Conservation (phyloP, 2,113 vertebrate species). For the Athene cunicularia region DNA sequence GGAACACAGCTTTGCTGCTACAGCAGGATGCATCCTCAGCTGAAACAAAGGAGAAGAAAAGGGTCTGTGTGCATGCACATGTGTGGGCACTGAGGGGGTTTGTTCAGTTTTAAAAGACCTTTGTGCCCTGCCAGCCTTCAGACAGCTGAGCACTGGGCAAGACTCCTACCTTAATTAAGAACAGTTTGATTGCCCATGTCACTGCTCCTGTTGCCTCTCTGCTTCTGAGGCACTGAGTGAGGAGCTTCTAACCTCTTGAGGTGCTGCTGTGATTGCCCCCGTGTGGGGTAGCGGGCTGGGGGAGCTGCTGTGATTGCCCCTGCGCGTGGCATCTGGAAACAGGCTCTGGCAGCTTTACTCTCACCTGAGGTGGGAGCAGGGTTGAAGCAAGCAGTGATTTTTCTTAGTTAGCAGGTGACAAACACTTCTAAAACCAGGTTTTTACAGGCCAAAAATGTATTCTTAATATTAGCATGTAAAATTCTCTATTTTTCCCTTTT, state of each 20-base stretch:
- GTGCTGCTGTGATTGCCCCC: not conserved
- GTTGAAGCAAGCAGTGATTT: not conserved
- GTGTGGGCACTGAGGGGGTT: slow-evolving; percentile 20
- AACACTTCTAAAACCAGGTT: not conserved
- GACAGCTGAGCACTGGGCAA: not conserved
- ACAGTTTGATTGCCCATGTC: not conserved
- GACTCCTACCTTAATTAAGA: not conserved
- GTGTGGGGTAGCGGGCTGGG: rapidly evolving
- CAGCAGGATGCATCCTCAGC: not conserved
- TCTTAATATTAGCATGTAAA: not conserved
- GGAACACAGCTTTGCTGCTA: not conserved
- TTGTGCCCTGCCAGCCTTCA: not conserved
- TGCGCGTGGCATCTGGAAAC: not conserved
- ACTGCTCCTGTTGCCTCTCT: not conserved
- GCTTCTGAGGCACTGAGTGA: not conserved
- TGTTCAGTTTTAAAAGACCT: slow-evolving; percentile 3
- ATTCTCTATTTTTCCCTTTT: not conserved
- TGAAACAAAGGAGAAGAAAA: slow-evolving; percentile 10
- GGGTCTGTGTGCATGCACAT: not conserved
- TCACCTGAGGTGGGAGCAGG: not conserved
- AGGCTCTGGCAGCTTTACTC: not conserved
- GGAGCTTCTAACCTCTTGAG: not conserved
- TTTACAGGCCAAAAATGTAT: not conserved
- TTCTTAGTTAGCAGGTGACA: not conserved
- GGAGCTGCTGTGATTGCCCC: not conserved